phyloP scores from a whole-genome alignment of 2,113 vertebrate genomes.

The Eulemur macaco region DNA sequence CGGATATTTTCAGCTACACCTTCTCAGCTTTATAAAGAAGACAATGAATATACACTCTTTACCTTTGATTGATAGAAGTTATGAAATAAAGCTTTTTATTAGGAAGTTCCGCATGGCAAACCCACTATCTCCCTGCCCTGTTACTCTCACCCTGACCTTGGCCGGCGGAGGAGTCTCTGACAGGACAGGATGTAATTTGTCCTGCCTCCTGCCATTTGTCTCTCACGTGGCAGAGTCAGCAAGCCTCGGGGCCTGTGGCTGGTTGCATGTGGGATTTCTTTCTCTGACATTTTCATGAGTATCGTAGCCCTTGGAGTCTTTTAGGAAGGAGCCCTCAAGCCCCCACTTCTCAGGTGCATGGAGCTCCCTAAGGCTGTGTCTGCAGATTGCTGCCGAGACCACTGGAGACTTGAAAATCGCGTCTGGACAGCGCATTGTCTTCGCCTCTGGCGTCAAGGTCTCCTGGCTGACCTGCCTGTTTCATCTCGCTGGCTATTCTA shows the following conservation, averaged over 20 bases:
- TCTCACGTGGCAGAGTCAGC: background rate
- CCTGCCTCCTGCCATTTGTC: background rate
- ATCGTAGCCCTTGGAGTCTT: background rate
- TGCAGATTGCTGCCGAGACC: background rate
- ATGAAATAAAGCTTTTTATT: background rate
- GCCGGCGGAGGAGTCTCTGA: background rate
- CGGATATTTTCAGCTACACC: background rate
- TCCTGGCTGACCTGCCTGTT: background rate
- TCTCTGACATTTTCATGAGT: background rate
- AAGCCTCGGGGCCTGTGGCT: background rate
- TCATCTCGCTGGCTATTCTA: background rate
- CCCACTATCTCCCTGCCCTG: background rate
- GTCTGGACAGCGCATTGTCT: background rate
- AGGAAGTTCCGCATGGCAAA: background rate
- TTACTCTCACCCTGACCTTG: background rate
- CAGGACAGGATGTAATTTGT: background rate
- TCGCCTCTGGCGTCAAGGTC: background rate
- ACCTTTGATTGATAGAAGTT: background rate
- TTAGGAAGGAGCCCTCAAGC: background rate
- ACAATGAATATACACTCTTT: background rate
- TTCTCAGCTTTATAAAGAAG: constrained; percentile 17
- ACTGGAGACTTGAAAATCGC: background rate
- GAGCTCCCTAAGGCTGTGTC: background rate
- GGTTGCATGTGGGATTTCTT: background rate
- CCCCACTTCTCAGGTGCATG: background rate